Evolutionary conservation across 2,888 invertebrate genomes (phyloP), one percentile per base, ranked within the genome.

Genomic region (Salpingus planirostris): DNA sequence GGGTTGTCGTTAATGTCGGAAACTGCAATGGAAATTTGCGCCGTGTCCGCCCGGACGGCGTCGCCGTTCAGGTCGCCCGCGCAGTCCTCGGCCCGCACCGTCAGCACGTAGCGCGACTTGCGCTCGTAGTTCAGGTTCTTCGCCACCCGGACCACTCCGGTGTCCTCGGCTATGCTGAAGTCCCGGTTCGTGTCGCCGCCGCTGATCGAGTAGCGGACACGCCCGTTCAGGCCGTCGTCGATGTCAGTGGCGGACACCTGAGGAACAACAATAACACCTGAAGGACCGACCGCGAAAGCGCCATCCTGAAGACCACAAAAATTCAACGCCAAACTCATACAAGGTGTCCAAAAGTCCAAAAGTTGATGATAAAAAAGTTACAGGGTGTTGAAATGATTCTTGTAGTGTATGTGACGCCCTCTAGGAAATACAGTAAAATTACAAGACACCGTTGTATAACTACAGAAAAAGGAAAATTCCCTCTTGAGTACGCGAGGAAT

Each of bases 91-190:
- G 90, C 92, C 44, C 80, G 78, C 15, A 96, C 81, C 1, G 78
- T 84, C 42, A 96, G 66, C 22, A 80, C 67, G 59, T 95, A 95
- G 13, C 82, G 78, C 24, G 82, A 76, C 58, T 87, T 86, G 18
- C 92, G 73, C 68, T 96, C 95, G 62, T 82, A 95, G 66, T 96
- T 93, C 13, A 96, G 70, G 60, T 89, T 89, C 66, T 92, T 91
- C 15, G 90, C 89, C 3, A 95, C 88, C 38, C 91, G 73, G 10
- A 96, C 80, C 22, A 89, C 77, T 1, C 95, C 95, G 4, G 86
- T 83, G 59, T 92, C 90, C 66, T 93, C 91, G 42, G 87, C 85
- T 42, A 93, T 89, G 57, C 81, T 84, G 57, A 92, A 90, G 64
- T 92, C 91, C 40, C 88, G 76, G 63, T 90, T 91, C 36, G 82